Conservation (phyloP, 1,140 invertebrate species). For the Akabosia matsudoensis region DNA sequence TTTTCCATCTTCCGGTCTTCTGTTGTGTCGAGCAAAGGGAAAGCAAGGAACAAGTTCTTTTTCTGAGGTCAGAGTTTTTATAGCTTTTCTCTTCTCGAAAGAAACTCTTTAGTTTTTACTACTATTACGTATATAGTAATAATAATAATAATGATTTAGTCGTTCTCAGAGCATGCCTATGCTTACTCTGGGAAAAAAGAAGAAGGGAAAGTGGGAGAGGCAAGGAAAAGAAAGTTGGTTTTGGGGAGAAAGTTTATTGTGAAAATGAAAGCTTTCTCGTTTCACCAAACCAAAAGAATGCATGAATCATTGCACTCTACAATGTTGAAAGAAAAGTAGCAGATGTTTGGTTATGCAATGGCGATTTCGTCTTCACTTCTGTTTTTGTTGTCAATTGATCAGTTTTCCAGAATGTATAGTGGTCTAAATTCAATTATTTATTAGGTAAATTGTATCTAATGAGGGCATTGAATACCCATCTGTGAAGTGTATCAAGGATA, state of each 20-base stretch:
- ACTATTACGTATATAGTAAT: background rate
- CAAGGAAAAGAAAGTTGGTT: background rate
- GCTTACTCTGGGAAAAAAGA: background rate
- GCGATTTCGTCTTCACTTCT: no score
- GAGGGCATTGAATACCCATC: no score
- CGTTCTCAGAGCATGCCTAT: background rate
- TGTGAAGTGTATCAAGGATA: no score
- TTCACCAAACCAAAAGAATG: background rate
- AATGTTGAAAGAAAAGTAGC: background rate
- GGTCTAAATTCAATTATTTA: no score
- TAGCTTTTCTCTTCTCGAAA: background rate
- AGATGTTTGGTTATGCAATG: background rate
- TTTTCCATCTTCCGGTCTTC: no score
- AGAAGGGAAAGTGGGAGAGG: background rate
- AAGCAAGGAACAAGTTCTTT: background rate
- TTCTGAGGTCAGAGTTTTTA: slow-evolving; percentile 3
- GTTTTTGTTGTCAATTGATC: no score
- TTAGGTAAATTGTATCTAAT: no score
- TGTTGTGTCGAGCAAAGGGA: no score
- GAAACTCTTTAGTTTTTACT: slow-evolving; percentile 5
- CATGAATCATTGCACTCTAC: background rate
- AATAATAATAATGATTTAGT: background rate
- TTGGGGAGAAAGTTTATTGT: background rate
- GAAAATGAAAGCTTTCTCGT: background rate
- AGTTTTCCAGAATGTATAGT: no score